Evolutionary conservation across 1,140 invertebrate genomes (phyloP), one percentile per base, ranked within the genome.

Genomic region (Trinorchestia longiramus): DNA sequence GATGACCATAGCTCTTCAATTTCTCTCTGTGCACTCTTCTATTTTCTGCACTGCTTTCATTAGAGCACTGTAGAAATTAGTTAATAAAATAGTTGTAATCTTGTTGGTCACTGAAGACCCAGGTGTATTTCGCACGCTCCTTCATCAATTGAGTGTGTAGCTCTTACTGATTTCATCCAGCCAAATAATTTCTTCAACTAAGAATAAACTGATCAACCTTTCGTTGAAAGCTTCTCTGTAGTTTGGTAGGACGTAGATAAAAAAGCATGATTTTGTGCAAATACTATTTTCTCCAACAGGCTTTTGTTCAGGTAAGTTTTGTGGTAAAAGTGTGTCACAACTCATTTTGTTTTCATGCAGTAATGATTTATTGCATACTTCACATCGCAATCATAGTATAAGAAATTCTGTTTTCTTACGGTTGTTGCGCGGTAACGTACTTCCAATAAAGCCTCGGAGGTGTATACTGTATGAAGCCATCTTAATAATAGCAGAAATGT

Each of bases 51-150:
- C n/a, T 43, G 43, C 88, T 90, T 43, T 15, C 43, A 15, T 41
- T 90, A 90, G 88, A 90, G 88, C 88, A 90, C 88, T 90, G 43
- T 90, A 90, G 88, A 42, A 90, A 42, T 36, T 90, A 42, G 3
- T 43, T 90, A 15, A 90, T 53, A 42, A 43, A 42, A 17, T 42
- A 90, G 43, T 90, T 42, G 4, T 43, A 90, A 42, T 41, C 36
- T 90, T 28, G n/a, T 90, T 90, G 41, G 43, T 90, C 88, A 42
- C 88, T 42, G 0, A 90, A 28, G 36, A 28, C 43, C 88, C 11
- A 90, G 43, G 88, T 42, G 62, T 42, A 42, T 90, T 41, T 28
- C 88, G 88, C 88, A 90, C 88, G 88, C 88, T 43, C n/a, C 43
- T 42, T 90, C 3, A 90, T 42, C 43, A 90, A 4, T 90, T 43